Base-by-base conservation (phyloP, 2,797 vertebrate species). In the Gouania willdenowi region DNA sequence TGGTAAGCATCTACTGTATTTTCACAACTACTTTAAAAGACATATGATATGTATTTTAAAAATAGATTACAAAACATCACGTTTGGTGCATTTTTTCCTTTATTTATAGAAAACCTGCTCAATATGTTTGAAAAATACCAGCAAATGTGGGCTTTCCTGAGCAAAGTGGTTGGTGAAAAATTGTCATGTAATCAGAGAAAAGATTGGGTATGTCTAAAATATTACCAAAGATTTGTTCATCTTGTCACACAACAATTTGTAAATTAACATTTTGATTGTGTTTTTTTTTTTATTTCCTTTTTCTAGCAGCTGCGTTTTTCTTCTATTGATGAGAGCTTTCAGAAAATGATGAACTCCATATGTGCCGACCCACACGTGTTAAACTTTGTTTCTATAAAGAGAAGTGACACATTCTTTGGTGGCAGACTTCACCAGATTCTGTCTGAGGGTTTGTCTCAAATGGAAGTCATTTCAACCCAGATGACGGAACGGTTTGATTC, bases 141-240 rank as follows among this genome's bases (percentile, higher is more conserved):
- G 61, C 65, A 88, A 35, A 81, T 74, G 28, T 94, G 91, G 92
- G 60, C 82, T 19, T 92, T 92, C 52, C 63, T 95, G 48, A 88
- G 78, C 28, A 91, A 85, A 46, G 71, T 85, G 25, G 87, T 91
- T 2, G 29, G 79, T 40, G 87, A 88, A 42, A 79, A 79, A 72
- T 71, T 76, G 41, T 54, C 82, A 2, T 16, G 11, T 25, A 41
- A 71, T 31, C 77, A 84, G 50, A 72, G 34, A 31, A 5, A 18
- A 7, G 80, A 89, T 20, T 47, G 91, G 90, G 93, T 94, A 82
- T 46, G 88, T 67, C 2, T 5, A 19, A 9, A 36, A 1, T 40
- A 13, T 1, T 31, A 26, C 11, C 2, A 5, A 8, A 8, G 8
- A n/a, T n/a, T n/a, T n/a, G n/a, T n/a, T n/a, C n/a, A n/a, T n/a